Evolutionary conservation across 2,113 vertebrate genomes (phyloP), one percentile per base, ranked within the genome.

Genomic region (Lophius piscatorius): DNA sequence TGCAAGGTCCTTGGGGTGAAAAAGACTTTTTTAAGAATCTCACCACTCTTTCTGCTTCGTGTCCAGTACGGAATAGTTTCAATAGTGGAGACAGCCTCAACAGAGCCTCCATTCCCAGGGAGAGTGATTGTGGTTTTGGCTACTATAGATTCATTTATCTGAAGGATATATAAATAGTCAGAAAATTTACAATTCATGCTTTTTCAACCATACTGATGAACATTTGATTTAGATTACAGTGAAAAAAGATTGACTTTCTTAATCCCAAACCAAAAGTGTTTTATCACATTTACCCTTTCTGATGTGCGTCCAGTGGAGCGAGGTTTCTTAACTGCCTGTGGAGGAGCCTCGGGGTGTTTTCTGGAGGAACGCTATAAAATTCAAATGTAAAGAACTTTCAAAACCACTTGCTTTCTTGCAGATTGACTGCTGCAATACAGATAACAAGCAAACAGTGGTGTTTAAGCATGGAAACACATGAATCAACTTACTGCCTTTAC

Each of bases 61-160:
- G 80, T 89, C 70, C 84, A 83, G 1, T 82, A 91, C 0, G 95
- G 94, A 47, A 96, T 76, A 1, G 95, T 91, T 76, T 96, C 92
- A 75, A 97, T 94, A 48, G 95, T 96, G 11, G 96, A 95, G 10
- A 96, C 81, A 0, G 94, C 93, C 87, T 97, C 94, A 3, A 96
- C 93, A 6, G 93, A 86, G 2, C 94, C 94, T 0, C 95, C 96
- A 49, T 94, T 92, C 0, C 68, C 86, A 26, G 95, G 93, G n/a
- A 96, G 90, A 21, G 87, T 95, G 60, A 98, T 79, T 4, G 94
- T 98, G 18, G 96, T 97, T 90, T 94, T 96, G 21, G 96, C 90
- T 36, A 96, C 91, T 46, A 97, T 92, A 18, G 95, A 97, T 46
- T 97, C 94, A 26, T 98, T 96, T 12, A 84, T 92, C 95, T 98